These are phyloP conservation scores for Drosophila mimica DNA, from an alignment of 2,888 invertebrate genomes.

Conservation along the genomic window DNA sequence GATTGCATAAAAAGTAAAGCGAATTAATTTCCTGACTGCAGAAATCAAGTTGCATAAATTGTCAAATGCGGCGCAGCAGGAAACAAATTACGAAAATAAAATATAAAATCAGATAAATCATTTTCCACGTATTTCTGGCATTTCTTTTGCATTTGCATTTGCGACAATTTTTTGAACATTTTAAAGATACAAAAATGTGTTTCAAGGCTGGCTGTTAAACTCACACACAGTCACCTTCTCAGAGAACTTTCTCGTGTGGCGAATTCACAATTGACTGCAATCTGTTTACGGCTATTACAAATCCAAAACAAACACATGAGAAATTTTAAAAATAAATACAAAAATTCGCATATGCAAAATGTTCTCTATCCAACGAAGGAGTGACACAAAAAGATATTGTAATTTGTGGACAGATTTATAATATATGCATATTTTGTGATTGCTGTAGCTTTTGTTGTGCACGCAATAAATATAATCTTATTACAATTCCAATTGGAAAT, in stretches of 20 bases:
- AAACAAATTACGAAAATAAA: conserved; percentile 50
- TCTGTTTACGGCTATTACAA: conserved; percentile 48
- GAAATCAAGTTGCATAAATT: conserved; percentile 68
- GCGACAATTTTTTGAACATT: conserved; percentile 16
- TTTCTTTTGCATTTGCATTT: conserved; percentile 23
- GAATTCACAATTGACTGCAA: conserved; percentile 57
- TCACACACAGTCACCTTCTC: conserved; percentile 23
- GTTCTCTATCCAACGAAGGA: conserved; percentile 12
- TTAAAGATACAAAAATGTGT: conserved; percentile 46
- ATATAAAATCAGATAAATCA: conserved; percentile 15
- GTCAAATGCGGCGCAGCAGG: conserved; percentile 69
- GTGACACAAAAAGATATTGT: conserved; percentile 39
- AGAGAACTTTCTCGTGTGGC: conserved; percentile 51
- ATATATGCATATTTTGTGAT: conserved; percentile 18
- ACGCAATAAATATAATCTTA: not conserved
- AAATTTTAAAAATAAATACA: conserved; percentile 47
- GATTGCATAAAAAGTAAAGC: conserved; percentile 78
- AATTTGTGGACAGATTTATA: conserved; percentile 1
- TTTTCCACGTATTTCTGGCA: conserved; percentile 15
- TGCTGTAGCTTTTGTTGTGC: conserved; percentile 23
- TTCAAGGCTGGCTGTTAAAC: conserved; percentile 61
- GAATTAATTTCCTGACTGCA: conserved; percentile 67
- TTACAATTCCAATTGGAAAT: not conserved
- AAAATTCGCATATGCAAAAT: conserved; percentile 24
- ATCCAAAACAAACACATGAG: conserved; percentile 40